Conservation (phyloP, 1,140 invertebrate genomes). For the Atta texana region DNA sequence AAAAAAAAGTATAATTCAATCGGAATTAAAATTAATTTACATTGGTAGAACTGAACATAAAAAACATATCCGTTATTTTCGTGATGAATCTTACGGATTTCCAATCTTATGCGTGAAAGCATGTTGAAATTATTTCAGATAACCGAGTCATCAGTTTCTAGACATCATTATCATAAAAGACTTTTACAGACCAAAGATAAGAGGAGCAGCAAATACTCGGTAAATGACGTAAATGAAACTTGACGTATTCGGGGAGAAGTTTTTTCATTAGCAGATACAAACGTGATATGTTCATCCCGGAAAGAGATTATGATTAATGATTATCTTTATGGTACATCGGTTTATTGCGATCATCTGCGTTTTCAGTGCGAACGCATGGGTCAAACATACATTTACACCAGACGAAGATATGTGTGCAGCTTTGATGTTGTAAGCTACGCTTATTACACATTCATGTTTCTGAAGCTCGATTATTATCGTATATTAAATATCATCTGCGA, state of each 20-base stretch:
- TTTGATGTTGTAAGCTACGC: background rate
- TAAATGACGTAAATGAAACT: conserved; percentile 65
- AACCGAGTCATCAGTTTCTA: background rate
- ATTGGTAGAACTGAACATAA: background rate
- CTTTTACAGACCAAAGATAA: conserved; percentile 57
- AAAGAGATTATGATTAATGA: conserved; percentile 48
- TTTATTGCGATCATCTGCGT: conserved; percentile 51
- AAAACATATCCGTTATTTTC: background rate
- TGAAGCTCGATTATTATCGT: background rate
- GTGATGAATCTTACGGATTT: background rate
- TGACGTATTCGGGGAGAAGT: background rate
- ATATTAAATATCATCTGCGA: background rate
- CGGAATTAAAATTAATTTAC: no score
- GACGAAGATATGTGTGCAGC: background rate
- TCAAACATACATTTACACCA: background rate
- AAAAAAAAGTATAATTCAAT: no score
- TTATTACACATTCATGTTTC: background rate
- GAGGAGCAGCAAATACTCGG: conserved; percentile 29
- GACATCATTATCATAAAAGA: conserved; percentile 36
- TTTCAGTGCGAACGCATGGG: background rate
- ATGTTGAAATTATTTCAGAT: conserved; percentile 12
- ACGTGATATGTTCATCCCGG: conserved; percentile 25
- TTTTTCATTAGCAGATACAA: conserved; percentile 39
- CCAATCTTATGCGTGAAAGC: background rate
- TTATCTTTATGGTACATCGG: conserved; percentile 61